Conservation (phyloP, 2,888 invertebrate genomes). For the Pecten maximus region DNA sequence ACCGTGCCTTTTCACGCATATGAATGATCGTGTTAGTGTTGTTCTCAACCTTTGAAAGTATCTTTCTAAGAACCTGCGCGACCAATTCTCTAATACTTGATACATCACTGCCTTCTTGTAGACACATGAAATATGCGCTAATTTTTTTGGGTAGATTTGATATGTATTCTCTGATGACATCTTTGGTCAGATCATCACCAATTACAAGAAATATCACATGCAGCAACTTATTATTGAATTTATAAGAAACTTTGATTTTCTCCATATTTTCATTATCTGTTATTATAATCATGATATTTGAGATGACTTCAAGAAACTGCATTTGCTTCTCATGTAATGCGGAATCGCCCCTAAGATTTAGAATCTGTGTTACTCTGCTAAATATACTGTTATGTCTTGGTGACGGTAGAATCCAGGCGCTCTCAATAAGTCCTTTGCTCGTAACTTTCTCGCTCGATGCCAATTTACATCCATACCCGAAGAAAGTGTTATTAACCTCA, state of each 20-base stretch:
- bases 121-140: too few relatives aligned
- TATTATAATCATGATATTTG: too few relatives aligned
- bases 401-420: background rate
- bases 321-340: background rate
- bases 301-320: too few relatives aligned
- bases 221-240: too few relatives aligned
- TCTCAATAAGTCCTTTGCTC: background rate
- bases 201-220: background rate
- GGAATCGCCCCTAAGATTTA: background rate
- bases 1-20: background rate
- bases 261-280: background rate
- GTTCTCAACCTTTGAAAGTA: too few relatives aligned
- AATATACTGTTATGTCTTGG: background rate
- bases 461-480: background rate
- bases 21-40: too few relatives aligned
- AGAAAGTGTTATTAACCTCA: background rate
- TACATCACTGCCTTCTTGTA: too few relatives aligned
- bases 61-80: too few relatives aligned
- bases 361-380: background rate
- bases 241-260: background rate
- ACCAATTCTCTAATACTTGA: too few relatives aligned
- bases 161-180: background rate
- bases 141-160: too few relatives aligned
- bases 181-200: background rate
- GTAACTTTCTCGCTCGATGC: background rate